Evolutionary conservation across 1,140 invertebrate genomes (phyloP).

Genomic region (Pseudobourletiella spinata): DNA sequence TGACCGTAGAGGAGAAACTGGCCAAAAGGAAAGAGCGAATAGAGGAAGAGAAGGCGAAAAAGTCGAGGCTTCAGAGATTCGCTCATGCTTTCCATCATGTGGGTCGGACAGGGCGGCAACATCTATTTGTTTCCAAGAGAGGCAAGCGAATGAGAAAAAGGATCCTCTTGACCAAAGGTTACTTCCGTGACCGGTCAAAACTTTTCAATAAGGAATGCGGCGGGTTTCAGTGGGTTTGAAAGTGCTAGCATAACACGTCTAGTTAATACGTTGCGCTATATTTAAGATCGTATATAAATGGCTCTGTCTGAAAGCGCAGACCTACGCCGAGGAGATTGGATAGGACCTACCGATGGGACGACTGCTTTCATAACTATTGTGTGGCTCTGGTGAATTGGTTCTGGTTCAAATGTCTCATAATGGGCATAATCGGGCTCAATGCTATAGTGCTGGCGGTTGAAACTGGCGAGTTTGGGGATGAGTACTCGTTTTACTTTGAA

Average conservation of each 20-base stretch:
- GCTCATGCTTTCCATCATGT: not conserved
- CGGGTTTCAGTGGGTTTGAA: not conserved
- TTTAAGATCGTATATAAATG: not conserved
- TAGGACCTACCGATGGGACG: slow-evolving; percentile 9
- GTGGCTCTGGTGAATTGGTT: slow-evolving; percentile 9
- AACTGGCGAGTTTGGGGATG: slow-evolving; percentile 8
- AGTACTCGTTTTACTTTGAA: slow-evolving; percentile 8
- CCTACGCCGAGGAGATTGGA: not conserved
- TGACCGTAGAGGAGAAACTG: not conserved
- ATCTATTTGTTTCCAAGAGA: not conserved
- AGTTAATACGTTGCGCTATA: too few species aligned
- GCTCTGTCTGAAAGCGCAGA: not conserved
- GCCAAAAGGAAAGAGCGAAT: not conserved
- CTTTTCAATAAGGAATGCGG: not conserved
- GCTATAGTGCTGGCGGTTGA: slow-evolving; percentile 23
- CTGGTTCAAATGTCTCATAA: slow-evolving; percentile 18
- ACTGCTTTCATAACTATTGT: slow-evolving; percentile 19
- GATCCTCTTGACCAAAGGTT: not conserved
- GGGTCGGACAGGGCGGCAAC: not conserved
- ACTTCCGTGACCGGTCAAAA: not conserved
- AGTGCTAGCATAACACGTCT: too few species aligned
- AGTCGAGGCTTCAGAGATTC: not conserved
- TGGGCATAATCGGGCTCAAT: slow-evolving; percentile 23
- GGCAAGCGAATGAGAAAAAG: not conserved
- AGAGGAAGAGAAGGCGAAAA: not conserved